A percentile compares a stretch with the other conserved stretches of the same genome.
Evolutionary conservation across 2,888 invertebrate genomes (phyloP).

Genomic region (Drosophila mulleri): DNA sequence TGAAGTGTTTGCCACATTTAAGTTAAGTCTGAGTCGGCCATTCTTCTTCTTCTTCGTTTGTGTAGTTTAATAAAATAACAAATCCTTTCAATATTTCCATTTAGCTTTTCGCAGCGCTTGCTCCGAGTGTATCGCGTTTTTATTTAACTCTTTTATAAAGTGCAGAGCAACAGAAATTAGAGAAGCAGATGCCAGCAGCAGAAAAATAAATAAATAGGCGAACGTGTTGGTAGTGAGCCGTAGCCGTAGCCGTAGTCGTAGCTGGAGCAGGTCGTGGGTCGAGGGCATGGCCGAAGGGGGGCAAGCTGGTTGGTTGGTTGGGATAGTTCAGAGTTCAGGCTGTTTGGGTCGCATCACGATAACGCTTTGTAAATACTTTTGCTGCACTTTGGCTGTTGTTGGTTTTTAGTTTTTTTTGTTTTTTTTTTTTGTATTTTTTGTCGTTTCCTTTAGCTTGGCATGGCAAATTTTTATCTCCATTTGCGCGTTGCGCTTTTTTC

Average conservation of each 20-base stretch:
- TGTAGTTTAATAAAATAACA: constrained; percentile 34
- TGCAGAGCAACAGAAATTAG: constrained; percentile 72
- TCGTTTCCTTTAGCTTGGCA: constrained; percentile 76
- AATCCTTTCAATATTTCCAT: constrained; percentile 43
- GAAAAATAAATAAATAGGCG: constrained; percentile 61
- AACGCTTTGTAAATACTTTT: constrained; percentile 80
- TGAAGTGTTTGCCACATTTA: not conserved
- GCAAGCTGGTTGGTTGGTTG: constrained; percentile 13
- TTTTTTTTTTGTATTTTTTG: constrained; percentile 58
- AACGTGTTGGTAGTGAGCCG: constrained; percentile 50
- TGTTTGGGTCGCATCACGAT: constrained; percentile 71
- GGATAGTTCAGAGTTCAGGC: constrained; percentile 63
- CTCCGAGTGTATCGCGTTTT: constrained; percentile 62
- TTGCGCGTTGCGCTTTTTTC: constrained; percentile 67
- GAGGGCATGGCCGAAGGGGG: constrained; percentile 3
- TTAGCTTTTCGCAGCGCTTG: constrained; percentile 34
- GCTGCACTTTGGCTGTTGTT: constrained; percentile 78
- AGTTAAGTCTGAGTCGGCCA: not conserved
- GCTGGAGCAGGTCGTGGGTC: constrained; percentile 11
- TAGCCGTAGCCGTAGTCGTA: not conserved
- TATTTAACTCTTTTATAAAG: constrained; percentile 74
- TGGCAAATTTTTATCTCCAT: constrained; percentile 79
- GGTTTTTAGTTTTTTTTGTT: constrained; percentile 45
- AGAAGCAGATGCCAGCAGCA: constrained; percentile 72
- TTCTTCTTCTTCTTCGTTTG: constrained; percentile 1